phyloP scores from a whole-genome alignment of 2,113 vertebrate species.

The Alligator mississippiensis region DNA sequence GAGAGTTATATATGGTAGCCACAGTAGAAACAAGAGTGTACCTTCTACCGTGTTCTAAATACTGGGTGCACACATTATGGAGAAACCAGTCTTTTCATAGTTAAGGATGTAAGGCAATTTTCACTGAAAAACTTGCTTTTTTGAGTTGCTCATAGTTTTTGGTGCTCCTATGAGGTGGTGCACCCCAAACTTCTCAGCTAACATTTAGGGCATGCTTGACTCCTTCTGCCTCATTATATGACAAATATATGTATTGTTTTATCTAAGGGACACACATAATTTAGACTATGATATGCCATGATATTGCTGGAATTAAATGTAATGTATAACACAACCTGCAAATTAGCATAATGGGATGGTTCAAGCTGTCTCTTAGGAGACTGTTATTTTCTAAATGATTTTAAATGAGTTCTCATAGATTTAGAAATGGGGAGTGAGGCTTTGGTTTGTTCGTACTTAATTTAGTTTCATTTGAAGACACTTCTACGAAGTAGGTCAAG shows the following conservation, averaged over 20 bases:
- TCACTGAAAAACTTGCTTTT: neutral
- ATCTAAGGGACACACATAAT: constrained; percentile 3
- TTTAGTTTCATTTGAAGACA: constrained; percentile 15
- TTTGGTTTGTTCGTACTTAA: neutral
- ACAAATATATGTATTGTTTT: neutral
- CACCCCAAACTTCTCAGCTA: neutral
- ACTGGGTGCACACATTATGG: neutral
- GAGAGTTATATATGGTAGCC: neutral
- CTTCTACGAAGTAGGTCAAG: neutral
- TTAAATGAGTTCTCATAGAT: neutral
- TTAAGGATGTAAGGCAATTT: neutral
- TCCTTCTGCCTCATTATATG: neutral
- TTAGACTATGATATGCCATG: neutral
- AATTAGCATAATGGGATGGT: neutral
- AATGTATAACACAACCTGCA: constrained; percentile 1
- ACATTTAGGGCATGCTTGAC: neutral
- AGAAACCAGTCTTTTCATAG: neutral
- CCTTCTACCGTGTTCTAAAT: neutral
- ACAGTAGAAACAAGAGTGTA: neutral
- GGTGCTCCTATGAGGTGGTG: neutral
- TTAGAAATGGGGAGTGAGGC: neutral
- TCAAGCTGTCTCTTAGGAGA: neutral
- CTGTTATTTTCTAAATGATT: neutral
- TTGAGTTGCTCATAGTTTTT: neutral
- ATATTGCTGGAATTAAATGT: neutral